Evolutionary conservation across 1,140 invertebrate genomes (phyloP).

Genomic region (Anastrepha obliqua): DNA sequence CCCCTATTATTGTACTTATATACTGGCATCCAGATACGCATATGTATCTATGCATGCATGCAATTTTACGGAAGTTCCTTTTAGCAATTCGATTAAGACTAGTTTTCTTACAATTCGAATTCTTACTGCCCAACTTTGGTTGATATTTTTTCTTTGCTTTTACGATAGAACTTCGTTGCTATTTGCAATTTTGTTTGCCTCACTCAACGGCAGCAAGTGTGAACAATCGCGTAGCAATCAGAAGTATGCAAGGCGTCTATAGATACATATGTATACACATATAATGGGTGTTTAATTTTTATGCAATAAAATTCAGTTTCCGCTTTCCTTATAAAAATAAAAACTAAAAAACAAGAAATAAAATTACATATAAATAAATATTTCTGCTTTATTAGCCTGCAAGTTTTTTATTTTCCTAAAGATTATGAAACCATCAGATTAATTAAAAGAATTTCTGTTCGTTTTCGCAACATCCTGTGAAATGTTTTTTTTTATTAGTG

Average conservation of each 20-base stretch:
- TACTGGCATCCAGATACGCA: neutral
- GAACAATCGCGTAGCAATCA: slow-evolving; percentile 3
- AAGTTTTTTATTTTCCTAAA: too few species aligned
- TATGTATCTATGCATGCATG: neutral
- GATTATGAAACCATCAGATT: too few species aligned
- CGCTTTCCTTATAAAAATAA: too few species aligned
- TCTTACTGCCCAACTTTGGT: neutral
- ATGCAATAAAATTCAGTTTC: too few species aligned
- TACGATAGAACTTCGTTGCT: neutral
- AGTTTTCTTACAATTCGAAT: neutral
- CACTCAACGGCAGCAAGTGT: neutral
- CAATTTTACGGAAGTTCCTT: neutral
- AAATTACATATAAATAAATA: neutral
- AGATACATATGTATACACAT: neutral
- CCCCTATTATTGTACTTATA: too few species aligned
- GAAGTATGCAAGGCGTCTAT: neutral
- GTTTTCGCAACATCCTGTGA: too few species aligned
- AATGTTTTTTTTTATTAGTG: too few species aligned
- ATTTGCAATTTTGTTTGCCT: slow-evolving; percentile 41
- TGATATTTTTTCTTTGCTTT: neutral
- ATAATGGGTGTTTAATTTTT: neutral
- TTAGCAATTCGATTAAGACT: slow-evolving; percentile 1
- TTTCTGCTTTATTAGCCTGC: neutral
- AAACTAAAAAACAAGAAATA: too few species aligned
- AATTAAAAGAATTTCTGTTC: too few species aligned